These are phyloP conservation scores for Cetonia aurata DNA, from an alignment of 2,888 invertebrate genomes.

Conservation along the genomic window DNA sequence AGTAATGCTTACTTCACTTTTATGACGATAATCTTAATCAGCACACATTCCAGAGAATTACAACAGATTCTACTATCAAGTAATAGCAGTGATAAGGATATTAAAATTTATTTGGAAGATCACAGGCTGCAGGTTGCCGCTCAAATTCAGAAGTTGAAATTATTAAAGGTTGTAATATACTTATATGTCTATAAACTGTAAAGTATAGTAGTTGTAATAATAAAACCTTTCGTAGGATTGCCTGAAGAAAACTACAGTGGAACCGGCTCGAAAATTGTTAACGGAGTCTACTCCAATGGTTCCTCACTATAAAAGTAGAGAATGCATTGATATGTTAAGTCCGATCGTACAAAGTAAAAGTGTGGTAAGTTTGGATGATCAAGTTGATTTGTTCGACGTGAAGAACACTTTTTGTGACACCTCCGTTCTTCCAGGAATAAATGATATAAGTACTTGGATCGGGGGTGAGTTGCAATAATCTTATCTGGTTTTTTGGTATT, in stretches of 20 bases:
- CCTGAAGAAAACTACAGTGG: constrained; percentile 44
- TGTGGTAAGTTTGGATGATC: constrained; percentile 58
- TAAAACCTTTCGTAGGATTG: constrained; percentile 53
- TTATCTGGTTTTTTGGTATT: constrained; percentile 14
- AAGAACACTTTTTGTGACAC: constrained; percentile 58
- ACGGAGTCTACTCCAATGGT: constrained; percentile 62
- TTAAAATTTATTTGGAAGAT: constrained; percentile 72
- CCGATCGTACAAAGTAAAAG: constrained; percentile 65
- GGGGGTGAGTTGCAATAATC: constrained; percentile 66
- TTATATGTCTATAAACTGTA: background rate
- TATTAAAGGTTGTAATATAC: constrained; percentile 70
- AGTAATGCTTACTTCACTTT: constrained; percentile 57
- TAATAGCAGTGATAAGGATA: constrained; percentile 64
- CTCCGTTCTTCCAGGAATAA: constrained; percentile 69
- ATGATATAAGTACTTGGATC: constrained; percentile 78
- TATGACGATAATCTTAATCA: background rate
- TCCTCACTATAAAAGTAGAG: constrained; percentile 53
- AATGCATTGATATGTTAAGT: constrained; percentile 70
- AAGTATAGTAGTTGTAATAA: background rate
- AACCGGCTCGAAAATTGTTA: constrained; percentile 40
- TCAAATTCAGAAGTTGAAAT: constrained; percentile 76
- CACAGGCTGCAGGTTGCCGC: constrained; percentile 74
- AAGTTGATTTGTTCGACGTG: constrained; percentile 63
- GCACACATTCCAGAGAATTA: constrained; percentile 66
- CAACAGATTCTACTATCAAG: constrained; percentile 65